These are phyloP conservation scores for Bruchidius siliquastri DNA, from an alignment of 2,888 invertebrate genomes.

Conservation along the genomic window DNA sequence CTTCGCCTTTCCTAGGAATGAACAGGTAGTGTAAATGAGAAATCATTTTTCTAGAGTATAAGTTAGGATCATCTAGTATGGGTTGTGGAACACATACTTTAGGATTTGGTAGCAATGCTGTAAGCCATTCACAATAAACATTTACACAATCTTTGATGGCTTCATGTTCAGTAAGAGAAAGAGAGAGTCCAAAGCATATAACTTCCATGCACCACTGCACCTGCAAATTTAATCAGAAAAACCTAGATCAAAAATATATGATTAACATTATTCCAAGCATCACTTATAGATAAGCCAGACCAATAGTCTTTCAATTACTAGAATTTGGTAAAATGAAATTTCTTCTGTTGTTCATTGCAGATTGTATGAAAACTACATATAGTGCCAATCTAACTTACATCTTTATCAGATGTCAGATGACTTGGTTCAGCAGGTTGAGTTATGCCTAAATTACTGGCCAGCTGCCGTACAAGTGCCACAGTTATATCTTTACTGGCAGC, in stretches of 20 bases:
- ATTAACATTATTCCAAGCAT: no score
- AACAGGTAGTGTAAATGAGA: conserved; percentile 92
- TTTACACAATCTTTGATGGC: conserved; percentile 94
- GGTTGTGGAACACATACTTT: conserved; percentile 87
- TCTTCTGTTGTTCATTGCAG: no score
- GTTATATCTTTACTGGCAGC: conserved; percentile 77
- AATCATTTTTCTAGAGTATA: conserved; percentile 86
- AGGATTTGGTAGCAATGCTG: conserved; percentile 76
- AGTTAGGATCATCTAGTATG: conserved; percentile 81
- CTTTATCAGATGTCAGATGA: conserved; percentile 75
- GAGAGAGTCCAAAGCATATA: conserved; percentile 84
- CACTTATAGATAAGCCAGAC: no score
- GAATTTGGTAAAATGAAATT: no score
- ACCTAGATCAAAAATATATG: no score
- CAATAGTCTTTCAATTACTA: no score
- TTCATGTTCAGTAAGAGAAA: conserved; percentile 88
- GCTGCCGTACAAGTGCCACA: conserved; percentile 71
- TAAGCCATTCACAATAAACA: conserved; percentile 95
- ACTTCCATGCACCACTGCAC: conserved; percentile 85
- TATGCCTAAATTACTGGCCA: conserved; percentile 65
- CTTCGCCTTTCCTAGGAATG: conserved; percentile 87
- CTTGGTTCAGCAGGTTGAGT: conserved; percentile 82
- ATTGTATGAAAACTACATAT: no score
- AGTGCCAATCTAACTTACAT: conserved; percentile 66
- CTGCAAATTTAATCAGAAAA: conserved; percentile 46